Base-by-base conservation (phyloP, 1,140 invertebrate species). In the Sycophila sp. region DNA sequence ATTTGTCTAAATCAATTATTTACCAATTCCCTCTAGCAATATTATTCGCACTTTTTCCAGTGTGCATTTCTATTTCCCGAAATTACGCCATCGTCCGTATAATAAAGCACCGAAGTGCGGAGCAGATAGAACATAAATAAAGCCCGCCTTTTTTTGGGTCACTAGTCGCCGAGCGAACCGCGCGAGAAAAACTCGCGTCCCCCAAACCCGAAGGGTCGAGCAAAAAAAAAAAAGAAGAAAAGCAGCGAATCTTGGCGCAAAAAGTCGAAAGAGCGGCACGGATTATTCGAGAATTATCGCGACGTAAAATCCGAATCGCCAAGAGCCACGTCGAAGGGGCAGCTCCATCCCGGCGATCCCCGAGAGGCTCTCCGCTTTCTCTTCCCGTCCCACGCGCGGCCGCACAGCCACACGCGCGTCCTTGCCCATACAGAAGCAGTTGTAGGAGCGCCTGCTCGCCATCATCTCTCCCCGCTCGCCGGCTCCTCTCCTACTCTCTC, bases 261-360 rank as follows among this genome's bases (percentile, higher is more conserved):
- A 4, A 15, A 17, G 22, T 10, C n/a, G 19, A 19, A 30, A 36
- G 53, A 6, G 19, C 32, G n/a, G 30, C n/a, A 11, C 22, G 53
- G 53, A 47, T 62, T 32, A 34, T 47, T 47, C 15, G 26, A 28
- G 32, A 51, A 53, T 64, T n/a, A 66, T 66, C 38, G 2, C 26
- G 4, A 17, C 1, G 15, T 17, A 22, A 42, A 66, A 66, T 45
- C 38, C n/a, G 22, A 56, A 66, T 65, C 24, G 2, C 19, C 64
- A 34, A 45, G 15, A 30, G 17, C 1, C 13, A 30, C 22, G 10
- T 56, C 34, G 32, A 51, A 38, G n/a, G n/a, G n/a, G n/a, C n/a
- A n/a, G n/a, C 30, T 13, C 10, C 15, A 17, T 45, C 40, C 8
- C 4, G 22, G 19, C 45, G 45, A 49, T 49, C 42, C 45, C 45